These are phyloP conservation scores for Hirtodrosophila trivittata DNA, from an alignment of 2,888 invertebrate species.

Conservation along the genomic window DNA sequence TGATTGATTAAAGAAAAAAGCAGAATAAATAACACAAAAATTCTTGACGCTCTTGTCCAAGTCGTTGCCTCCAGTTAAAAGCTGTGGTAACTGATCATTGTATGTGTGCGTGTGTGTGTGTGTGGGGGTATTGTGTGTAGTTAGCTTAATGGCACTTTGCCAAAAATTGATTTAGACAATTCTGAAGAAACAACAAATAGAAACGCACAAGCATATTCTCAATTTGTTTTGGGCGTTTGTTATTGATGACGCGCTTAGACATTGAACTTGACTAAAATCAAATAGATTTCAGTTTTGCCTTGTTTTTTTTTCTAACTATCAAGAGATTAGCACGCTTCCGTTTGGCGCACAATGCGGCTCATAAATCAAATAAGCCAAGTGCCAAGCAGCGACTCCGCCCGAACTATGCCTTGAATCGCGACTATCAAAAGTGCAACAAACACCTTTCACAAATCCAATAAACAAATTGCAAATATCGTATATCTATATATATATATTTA, in stretches of 20 bases:
- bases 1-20: constrained; percentile 66
- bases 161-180: too few relatives aligned
- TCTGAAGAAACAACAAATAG: constrained; percentile 18
- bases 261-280: constrained; percentile 21
- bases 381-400: constrained; percentile 26
- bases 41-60: constrained; percentile 8
- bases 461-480: not conserved
- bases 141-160: constrained; percentile 50
- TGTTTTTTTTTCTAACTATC: constrained; percentile 5
- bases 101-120: constrained; percentile 4
- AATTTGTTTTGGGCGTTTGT: constrained; percentile 24
- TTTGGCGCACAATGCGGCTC: constrained; percentile 15
- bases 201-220: not conserved
- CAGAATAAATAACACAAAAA: constrained; percentile 21
- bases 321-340: constrained; percentile 36
- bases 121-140: constrained; percentile 6
- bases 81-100: not conserved
- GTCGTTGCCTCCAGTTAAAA: constrained; percentile 11
- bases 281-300: not conserved
- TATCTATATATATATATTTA: not conserved
- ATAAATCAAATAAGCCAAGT: constrained; percentile 38
- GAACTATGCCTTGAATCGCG: constrained; percentile 31
- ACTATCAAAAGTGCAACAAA: constrained; percentile 18
- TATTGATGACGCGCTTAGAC: constrained; percentile 9
- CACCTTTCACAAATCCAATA: constrained; percentile 42